Conservation (phyloP, 2,888 invertebrate species). For the Ditylenchus weischeri region DNA sequence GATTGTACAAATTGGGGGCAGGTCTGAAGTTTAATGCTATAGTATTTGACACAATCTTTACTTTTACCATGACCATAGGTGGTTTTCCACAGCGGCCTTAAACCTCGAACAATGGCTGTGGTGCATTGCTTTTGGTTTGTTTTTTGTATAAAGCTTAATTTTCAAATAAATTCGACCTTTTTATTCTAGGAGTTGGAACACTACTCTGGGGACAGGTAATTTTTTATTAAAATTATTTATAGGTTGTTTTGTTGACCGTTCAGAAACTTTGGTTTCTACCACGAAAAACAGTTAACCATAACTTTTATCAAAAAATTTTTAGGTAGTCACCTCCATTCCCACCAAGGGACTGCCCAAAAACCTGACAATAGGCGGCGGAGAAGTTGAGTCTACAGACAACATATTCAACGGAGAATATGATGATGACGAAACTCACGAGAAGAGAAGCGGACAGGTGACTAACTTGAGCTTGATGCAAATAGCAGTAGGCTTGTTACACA, state of each 20-base stretch:
- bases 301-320: slow-evolving; percentile 59
- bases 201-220: slow-evolving; percentile 91
- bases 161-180: too few relatives aligned
- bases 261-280: too few relatives aligned
- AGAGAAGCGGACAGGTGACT: slow-evolving; percentile 74
- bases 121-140: slow-evolving; percentile 88
- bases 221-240: slow-evolving; percentile 6
- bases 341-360: slow-evolving; percentile 67
- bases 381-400: slow-evolving; percentile 78
- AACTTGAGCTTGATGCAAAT: too few relatives aligned
- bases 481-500: too few relatives aligned
- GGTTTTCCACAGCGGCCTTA: slow-evolving; percentile 81
- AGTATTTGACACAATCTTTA: too few relatives aligned
- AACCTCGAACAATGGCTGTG: slow-evolving; percentile 96
- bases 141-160: too few relatives aligned
- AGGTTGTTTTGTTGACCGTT: not conserved
- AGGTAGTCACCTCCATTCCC: slow-evolving; percentile 91
- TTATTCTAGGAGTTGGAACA: slow-evolving; percentile 69
- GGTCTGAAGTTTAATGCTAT: slow-evolving; percentile 1
- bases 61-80: slow-evolving; percentile 11
- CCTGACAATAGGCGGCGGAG: slow-evolving; percentile 58
- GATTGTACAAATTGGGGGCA: slow-evolving; percentile 90
- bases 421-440: slow-evolving; percentile 67
- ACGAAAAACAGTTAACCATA: too few relatives aligned
- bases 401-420: slow-evolving; percentile 65